Conservation (phyloP, 2,797 vertebrate species). For the Myotis daubentonii region DNA sequence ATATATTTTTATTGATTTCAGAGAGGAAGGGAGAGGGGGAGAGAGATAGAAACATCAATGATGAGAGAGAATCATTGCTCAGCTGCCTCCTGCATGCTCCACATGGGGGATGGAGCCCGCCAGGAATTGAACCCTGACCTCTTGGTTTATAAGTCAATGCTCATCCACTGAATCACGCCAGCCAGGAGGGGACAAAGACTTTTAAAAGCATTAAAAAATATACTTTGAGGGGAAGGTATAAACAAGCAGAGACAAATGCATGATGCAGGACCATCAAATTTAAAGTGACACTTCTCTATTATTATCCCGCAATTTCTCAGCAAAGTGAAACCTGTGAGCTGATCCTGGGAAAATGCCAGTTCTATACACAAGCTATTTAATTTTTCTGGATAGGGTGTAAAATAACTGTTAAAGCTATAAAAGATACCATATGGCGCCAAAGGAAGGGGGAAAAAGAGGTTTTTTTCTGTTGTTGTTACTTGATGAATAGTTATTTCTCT, state of each 20-base stretch:
- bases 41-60: too few species aligned
- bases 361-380: constrained; percentile 48
- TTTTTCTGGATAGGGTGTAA: constrained; percentile 61
- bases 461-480: constrained; percentile 1
- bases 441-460: background rate
- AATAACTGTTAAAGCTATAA: constrained; percentile 62
- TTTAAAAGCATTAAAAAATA: background rate
- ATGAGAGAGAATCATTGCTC: too few species aligned
- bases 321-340: constrained; percentile 47
- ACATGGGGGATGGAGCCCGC: too few species aligned
- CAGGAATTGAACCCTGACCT: too few species aligned
- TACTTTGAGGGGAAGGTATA: background rate
- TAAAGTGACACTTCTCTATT: constrained; percentile 55
- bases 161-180: too few species aligned
- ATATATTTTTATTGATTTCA: background rate
- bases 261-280: background rate
- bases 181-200: background rate
- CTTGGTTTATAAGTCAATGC: too few species aligned
- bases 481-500: constrained; percentile 54
- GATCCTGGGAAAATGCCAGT: constrained; percentile 39
- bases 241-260: constrained; percentile 40
- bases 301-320: constrained; percentile 55
- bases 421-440: constrained; percentile 49
- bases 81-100: too few species aligned
- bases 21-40: background rate